A percentile compares a stretch with the other conserved stretches of the same genome.
Conservation (phyloP, 23 tunicate genomes). For the Styela clava region DNA sequence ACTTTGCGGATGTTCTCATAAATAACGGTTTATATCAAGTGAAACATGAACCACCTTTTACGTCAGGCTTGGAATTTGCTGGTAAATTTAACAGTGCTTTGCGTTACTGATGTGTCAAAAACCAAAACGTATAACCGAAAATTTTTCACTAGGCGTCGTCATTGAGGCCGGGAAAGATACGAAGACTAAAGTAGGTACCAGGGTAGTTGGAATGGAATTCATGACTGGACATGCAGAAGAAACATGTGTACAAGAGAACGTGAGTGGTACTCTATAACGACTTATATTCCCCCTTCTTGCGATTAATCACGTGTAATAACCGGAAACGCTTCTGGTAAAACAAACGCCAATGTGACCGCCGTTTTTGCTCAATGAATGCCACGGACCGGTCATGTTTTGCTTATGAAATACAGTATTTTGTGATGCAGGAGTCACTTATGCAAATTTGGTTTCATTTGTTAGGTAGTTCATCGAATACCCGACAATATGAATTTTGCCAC, state of each 20-base stretch:
- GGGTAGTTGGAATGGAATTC: conserved; percentile 44
- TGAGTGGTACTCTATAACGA: neutral
- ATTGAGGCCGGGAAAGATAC: conserved; percentile 75
- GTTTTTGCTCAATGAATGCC: too few species aligned
- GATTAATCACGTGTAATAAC: too few species aligned
- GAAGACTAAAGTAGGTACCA: conserved; percentile 47
- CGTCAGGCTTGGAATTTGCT: conserved; percentile 68
- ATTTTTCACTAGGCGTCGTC: conserved; percentile 32
- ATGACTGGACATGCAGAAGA: conserved; percentile 76
- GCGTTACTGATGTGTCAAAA: too few species aligned
- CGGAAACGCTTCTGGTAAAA: too few species aligned
- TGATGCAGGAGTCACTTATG: too few species aligned
- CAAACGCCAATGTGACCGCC: too few species aligned
- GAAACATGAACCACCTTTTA: conserved; percentile 64
- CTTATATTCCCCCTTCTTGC: too few species aligned
- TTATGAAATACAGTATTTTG: too few species aligned
- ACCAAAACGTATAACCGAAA: neutral
- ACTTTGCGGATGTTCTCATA: conserved; percentile 68
- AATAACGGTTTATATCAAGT: conserved; percentile 62
- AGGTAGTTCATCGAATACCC: conserved; percentile 33
- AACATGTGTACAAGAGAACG: conserved; percentile 37
- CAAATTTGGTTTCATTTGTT: neutral
- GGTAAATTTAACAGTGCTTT: too few species aligned
- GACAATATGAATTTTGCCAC: conserved; percentile 59
- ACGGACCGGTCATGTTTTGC: too few species aligned